Percentiles rank a stretch among this genome's conserved stretches.
Evolutionary conservation across 2,888 invertebrate genomes (phyloP).

Genomic region (Cosmorhoe ocellata): DNA sequence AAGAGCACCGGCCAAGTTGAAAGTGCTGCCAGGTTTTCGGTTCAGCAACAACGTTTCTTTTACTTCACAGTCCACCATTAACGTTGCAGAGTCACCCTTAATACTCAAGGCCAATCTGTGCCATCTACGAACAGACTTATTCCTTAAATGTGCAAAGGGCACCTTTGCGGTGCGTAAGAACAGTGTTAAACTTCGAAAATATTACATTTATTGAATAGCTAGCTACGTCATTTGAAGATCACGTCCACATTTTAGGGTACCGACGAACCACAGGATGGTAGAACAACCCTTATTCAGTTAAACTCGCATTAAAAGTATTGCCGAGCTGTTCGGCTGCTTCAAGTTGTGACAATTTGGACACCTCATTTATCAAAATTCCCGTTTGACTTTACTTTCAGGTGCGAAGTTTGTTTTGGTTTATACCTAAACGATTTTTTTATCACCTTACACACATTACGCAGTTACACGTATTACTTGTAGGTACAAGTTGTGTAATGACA

Average conservation of each 20-base stretch:
- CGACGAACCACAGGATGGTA: too few species aligned
- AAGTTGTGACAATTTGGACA: constrained; percentile 26
- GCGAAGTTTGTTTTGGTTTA: constrained; percentile 10
- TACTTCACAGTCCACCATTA: constrained; percentile 89
- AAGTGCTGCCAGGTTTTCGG: constrained; percentile 82
- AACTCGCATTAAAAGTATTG: constrained; percentile 7
- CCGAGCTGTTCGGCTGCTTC: constrained; percentile 13
- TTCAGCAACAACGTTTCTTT: constrained; percentile 83
- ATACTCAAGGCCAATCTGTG: constrained; percentile 91
- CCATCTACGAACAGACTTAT: constrained; percentile 82
- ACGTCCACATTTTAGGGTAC: too few species aligned
- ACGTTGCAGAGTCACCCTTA: constrained; percentile 89
- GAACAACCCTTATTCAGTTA: constrained; percentile 16
- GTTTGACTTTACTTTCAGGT: constrained; percentile 25
- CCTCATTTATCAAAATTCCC: constrained; percentile 33
- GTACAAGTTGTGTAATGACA: too few species aligned
- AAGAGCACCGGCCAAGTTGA: constrained; percentile 88
- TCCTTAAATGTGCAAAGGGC: background rate
- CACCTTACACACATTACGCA: too few species aligned
- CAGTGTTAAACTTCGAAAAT: too few species aligned
- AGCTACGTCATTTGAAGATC: too few species aligned
- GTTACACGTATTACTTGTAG: too few species aligned
- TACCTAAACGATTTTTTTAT: background rate
- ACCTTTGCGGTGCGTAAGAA: background rate
- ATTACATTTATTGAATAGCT: too few species aligned